A percentile compares a stretch with the other conserved stretches of the same genome.
phyloP scores from a whole-genome alignment of 2,888 invertebrate genomes.

The Agrochola litura region DNA sequence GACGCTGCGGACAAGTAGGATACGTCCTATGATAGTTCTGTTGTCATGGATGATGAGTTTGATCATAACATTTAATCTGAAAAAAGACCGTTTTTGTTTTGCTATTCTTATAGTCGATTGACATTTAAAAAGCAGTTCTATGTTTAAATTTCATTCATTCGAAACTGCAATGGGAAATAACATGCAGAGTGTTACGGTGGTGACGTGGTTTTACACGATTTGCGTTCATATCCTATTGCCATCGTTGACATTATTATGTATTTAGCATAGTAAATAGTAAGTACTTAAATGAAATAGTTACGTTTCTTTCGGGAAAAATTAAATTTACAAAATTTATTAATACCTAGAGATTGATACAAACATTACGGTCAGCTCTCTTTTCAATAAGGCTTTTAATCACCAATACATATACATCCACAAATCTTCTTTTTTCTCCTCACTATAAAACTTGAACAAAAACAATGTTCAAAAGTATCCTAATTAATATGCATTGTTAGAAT shows the following conservation, averaged over 20 bases:
- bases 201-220: constrained; percentile 9
- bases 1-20: neutral
- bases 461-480: neutral
- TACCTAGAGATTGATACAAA: neutral
- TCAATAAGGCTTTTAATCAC: neutral
- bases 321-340: neutral
- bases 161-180: constrained; percentile 6
- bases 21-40: neutral
- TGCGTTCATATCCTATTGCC: neutral
- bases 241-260: neutral
- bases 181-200: constrained; percentile 19
- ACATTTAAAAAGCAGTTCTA: constrained; percentile 14
- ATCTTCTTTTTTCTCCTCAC: neutral
- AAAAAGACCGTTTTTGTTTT: neutral
- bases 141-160: constrained; percentile 17
- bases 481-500: constrained; percentile 11
- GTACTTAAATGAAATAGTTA: neutral
- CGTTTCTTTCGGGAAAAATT: neutral
- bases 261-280: neutral
- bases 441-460: neutral
- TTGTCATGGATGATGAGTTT: neutral
- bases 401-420: neutral
- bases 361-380: neutral
- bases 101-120: neutral
- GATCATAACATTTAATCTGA: neutral